phyloP scores from a whole-genome alignment of 2,888 invertebrate genomes.

The Drosophila macrospina region DNA sequence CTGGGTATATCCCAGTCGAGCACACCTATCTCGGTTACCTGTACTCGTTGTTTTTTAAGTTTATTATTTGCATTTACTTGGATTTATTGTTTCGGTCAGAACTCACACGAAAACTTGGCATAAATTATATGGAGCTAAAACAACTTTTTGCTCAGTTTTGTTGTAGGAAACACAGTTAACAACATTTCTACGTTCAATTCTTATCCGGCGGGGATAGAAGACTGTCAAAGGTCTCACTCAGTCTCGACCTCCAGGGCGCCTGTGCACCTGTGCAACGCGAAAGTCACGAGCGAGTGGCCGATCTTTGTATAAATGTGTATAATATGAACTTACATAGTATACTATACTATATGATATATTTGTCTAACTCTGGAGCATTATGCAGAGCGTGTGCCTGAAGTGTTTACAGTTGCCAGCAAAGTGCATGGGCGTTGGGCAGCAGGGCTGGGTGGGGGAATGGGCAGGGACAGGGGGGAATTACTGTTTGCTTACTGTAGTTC shows the following conservation, averaged over 20 bases:
- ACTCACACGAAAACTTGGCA: slow-evolving; percentile 66
- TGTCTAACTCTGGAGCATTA: slow-evolving; percentile 43
- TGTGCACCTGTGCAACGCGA: slow-evolving; percentile 59
- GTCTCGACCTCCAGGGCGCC: slow-evolving; percentile 34
- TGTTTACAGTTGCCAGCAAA: slow-evolving; percentile 33
- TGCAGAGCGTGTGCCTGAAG: slow-evolving; percentile 39
- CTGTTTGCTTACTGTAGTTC: slow-evolving; percentile 6
- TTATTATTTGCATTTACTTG: slow-evolving; percentile 52
- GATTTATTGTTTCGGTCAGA: slow-evolving; percentile 61
- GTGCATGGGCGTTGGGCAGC: slow-evolving; percentile 14
- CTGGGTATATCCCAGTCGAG: neutral
- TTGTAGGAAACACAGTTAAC: slow-evolving; percentile 30
- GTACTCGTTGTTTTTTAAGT: slow-evolving; percentile 33
- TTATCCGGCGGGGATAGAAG: slow-evolving; percentile 15
- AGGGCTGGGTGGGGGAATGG: neutral
- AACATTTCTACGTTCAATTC: slow-evolving; percentile 17
- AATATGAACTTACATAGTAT: neutral
- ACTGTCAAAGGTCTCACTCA: slow-evolving; percentile 26
- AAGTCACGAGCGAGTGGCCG: slow-evolving; percentile 59
- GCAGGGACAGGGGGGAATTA: neutral
- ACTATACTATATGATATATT: slow-evolving; percentile 17
- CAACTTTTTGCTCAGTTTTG: slow-evolving; percentile 5
- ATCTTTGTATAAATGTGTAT: slow-evolving; percentile 22
- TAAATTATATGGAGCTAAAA: slow-evolving; percentile 51
- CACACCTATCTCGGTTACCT: slow-evolving; percentile 1